Base-by-base conservation (phyloP, 1,140 invertebrate species). In the Paralvinella palmiformis region DNA sequence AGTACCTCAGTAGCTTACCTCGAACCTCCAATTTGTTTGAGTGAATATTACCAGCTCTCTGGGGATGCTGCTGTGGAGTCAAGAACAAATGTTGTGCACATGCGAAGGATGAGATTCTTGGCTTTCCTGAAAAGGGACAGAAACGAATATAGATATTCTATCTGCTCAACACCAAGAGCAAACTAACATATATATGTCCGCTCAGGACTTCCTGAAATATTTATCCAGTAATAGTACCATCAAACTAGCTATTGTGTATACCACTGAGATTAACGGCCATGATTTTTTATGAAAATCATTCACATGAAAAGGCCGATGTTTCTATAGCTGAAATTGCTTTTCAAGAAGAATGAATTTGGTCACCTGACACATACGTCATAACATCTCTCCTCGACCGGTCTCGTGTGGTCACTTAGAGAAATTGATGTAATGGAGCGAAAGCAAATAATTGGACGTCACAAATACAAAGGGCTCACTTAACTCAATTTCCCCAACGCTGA, bases 11-110 rank as follows among this genome's bases (percentile, higher is more conserved):
- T n/a, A 57, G 29, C n/a, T 32, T 57, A 6, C 55, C 55, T 36
- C 27, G 33, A 36, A 17, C 55, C 7, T 32, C 7, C 13, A 36
- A 32, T 20, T 57, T 17, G 22, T 57, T 32, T 32, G n/a, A 52
- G n/a, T 57, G 29, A 57, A 57, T 32, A 57, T n/a, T 57, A 57
- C 55, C 55, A 32, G 33, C 55, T 57, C 5, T 32, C 55, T 20
- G 55, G 55, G 5, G 55, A 57, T 57, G 2, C n/a, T 31, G 27
- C 55, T 57, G 29, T 57, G 33, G 33, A n/a, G 55, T 32, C n/a
- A 36, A 32, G 10, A 31, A n/a, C 5, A 32, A 57, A 27, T 33
- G 55, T 32, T 57, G 6, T 57, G 55, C 7, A 7, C 6, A 57
- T 31, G 53, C 22, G 22, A 56, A 56, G 31, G 53, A 15, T 22